Evolutionary conservation across 2,888 invertebrate genomes (phyloP), one percentile per base, ranked within the genome.

Genomic region (Nebria salina): DNA sequence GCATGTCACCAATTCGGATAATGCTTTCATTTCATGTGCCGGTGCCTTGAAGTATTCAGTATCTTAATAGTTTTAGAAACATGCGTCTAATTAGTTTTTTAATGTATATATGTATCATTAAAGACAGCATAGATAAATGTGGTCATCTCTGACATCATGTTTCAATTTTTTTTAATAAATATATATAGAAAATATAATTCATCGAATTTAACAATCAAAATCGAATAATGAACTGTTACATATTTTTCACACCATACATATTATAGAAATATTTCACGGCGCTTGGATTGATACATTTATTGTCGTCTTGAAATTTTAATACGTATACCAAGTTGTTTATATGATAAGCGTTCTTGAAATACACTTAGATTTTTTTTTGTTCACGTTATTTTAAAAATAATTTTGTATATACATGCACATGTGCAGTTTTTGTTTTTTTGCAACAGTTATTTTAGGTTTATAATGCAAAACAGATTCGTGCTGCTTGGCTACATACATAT

Each of bases 1-100:
- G 76, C 76, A 76, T 76, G 76, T 76, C 76, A 76, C 68, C 65
- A 68, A 4, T 76, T 68, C 41, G 54, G 54, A 54, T 54, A 54
- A 54, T 54, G 5, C 34, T 54, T 54, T 54, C 54, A 11, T 54
- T 54, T 54, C 54, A 54, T 54, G 54, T 7, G 54, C 54, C 54
- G 54, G 13, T 54, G 54, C 54, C 54, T 54, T 54, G 54, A 54
- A 11, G 54, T 54, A 54, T 54, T 11, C 8, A 54, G 54, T 54
- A 8, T 54, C 54, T 54, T 54, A 54, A 54, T 54, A 54, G 54
- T 54, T 54, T 54, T 54, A 34, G 34, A 34, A 34, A 34, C 34
- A 34, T 34, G 34, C 34, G 6, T 54, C 54, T 54, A 54, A 54
- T 54, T 54, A 54, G 54, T 54, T 11, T 54, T 54, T 54, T 54